These are phyloP conservation scores for Taeniopygia guttata DNA, from an alignment of 2,797 vertebrate genomes.

Conservation along the genomic window DNA sequence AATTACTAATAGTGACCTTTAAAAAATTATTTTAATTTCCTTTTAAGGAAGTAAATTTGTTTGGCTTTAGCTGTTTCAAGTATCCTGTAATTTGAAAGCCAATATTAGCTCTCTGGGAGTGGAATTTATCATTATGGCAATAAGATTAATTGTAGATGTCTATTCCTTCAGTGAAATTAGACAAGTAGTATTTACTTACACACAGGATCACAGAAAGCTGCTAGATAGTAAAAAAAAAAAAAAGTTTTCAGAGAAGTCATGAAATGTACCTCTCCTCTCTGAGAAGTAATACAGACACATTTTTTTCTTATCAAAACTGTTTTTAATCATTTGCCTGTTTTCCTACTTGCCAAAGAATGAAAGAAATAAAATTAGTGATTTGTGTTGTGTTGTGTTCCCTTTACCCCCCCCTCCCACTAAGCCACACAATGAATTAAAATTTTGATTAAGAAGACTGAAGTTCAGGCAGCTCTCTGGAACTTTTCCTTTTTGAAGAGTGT, in stretches of 20 bases:
- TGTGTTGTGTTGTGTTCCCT: background rate
- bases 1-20: background rate
- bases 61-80: background rate
- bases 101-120: background rate
- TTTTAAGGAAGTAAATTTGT: background rate
- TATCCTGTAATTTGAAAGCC: background rate
- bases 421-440: too few relatives aligned
- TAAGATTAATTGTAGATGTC: background rate
- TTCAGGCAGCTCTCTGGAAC: background rate
- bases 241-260: background rate
- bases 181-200: background rate
- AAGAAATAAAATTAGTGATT: background rate
- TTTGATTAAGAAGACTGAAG: background rate
- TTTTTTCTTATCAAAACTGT: background rate
- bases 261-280: background rate
- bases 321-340: background rate
- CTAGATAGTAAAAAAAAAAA: background rate
- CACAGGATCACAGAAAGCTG: background rate
- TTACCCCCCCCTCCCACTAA: fast-evolving
- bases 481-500: background rate
- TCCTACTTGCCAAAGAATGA: background rate
- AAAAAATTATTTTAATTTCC: background rate
- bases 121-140: background rate
- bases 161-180: background rate
- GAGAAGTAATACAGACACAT: background rate